phyloP scores from a whole-genome alignment of 2,797 vertebrate genomes.

The Hoplostethus atlanticus region DNA sequence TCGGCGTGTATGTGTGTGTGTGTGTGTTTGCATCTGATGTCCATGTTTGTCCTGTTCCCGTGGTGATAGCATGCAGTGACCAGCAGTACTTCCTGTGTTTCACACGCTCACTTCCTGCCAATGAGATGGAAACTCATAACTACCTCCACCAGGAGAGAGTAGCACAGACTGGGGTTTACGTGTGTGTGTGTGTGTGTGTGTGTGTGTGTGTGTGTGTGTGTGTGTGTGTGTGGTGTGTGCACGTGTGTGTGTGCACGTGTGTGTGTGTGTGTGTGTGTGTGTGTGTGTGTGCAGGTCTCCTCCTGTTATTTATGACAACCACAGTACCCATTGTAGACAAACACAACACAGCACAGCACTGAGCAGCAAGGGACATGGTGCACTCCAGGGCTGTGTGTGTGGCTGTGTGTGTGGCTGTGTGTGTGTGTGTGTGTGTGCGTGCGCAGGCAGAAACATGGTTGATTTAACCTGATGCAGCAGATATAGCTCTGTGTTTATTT shows the following conservation, averaged over 20 bases:
- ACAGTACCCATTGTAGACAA: conserved; percentile 36
- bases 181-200: conserved; percentile 10
- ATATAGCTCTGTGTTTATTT: conserved; percentile 61
- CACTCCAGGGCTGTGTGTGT: conserved; percentile 1
- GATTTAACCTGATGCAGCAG: conserved; percentile 65
- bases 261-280: conserved; percentile 12
- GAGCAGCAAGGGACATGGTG: background rate
- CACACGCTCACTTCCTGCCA: conserved; percentile 69
- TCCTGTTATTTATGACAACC: conserved; percentile 69
- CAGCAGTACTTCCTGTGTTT: conserved; percentile 67
- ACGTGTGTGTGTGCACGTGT: conserved; percentile 14
- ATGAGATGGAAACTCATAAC: conserved; percentile 52
- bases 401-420: conserved; percentile 12
- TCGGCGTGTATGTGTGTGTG: conserved; percentile 12
- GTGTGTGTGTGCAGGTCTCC: conserved; percentile 51
- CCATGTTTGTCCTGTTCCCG: conserved; percentile 61
- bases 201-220: background rate
- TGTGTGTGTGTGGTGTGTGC: background rate
- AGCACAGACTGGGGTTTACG: conserved; percentile 14
- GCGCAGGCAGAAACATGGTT: conserved; percentile 1
- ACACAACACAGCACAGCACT: conserved; percentile 20
- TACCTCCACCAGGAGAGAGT: conserved; percentile 65
- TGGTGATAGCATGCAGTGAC: conserved; percentile 51
- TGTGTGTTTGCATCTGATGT: conserved; percentile 31
- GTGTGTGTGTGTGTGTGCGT: background rate